phyloP scores from a whole-genome alignment of 2,797 vertebrate species.

The Syndactyla subalaris region DNA sequence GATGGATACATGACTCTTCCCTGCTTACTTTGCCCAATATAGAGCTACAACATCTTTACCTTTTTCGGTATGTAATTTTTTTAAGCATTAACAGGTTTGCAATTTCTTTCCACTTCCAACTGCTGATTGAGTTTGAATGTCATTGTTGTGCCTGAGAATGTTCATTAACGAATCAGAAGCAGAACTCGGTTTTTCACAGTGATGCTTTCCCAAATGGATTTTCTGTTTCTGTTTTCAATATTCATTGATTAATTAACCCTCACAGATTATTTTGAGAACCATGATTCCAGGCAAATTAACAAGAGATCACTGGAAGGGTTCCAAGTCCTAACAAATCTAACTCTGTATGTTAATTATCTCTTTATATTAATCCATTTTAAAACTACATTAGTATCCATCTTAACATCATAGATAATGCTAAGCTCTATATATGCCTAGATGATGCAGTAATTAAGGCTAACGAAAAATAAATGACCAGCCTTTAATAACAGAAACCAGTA shows the following conservation, averaged over 20 bases:
- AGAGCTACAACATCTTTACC: slow-evolving; percentile 87
- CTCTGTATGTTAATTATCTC: slow-evolving; percentile 30
- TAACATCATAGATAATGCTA: not conserved
- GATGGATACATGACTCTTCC: slow-evolving; percentile 91
- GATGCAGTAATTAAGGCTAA: not conserved
- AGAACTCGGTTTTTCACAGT: not conserved
- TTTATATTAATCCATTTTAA: slow-evolving; percentile 33
- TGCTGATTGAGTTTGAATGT: not conserved
- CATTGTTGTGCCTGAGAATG: not conserved
- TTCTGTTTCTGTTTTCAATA: slow-evolving; percentile 46
- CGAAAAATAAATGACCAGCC: not conserved
- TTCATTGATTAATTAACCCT: slow-evolving; percentile 40
- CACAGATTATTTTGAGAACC: slow-evolving; percentile 27
- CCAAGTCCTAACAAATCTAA: slow-evolving; percentile 41
- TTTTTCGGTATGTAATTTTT: slow-evolving; percentile 85
- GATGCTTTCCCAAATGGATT: slow-evolving; percentile 21
- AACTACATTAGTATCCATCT: slow-evolving; percentile 12
- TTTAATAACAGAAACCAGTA: not conserved
- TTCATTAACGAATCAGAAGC: not conserved
- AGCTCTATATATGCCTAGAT: not conserved
- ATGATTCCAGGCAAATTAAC: slow-evolving; percentile 4
- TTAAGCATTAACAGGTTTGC: not conserved
- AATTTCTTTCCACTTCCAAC: not conserved
- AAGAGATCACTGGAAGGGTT: slow-evolving; percentile 21
- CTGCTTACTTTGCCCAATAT: slow-evolving; percentile 90